Evolutionary conservation across 2,797 vertebrate species (phyloP).

Genomic region (Nyctalus aviator): DNA sequence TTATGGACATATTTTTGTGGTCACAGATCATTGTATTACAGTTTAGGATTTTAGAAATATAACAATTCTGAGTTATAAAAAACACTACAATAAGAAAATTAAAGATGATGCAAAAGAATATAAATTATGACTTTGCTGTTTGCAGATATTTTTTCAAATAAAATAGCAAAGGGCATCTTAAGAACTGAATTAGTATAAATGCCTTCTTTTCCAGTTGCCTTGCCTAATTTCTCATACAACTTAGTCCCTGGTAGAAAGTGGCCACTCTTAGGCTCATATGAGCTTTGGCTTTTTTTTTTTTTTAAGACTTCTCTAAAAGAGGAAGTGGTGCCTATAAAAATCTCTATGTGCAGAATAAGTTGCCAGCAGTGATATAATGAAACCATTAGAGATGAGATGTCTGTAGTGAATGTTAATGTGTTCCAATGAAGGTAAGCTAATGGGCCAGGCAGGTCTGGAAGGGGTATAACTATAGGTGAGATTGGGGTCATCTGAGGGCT

Average conservation of each 20-base stretch:
- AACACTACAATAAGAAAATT: constrained; percentile 26
- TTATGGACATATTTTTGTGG: background rate
- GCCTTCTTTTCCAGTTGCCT: background rate
- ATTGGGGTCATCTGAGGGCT: background rate
- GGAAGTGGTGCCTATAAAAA: background rate
- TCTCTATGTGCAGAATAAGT: background rate
- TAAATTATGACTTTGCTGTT: constrained; percentile 18
- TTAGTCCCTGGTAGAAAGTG: background rate
- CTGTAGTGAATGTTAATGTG: background rate
- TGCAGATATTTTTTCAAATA: constrained; percentile 9
- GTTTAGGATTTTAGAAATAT: constrained; percentile 19
- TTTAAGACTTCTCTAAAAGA: background rate
- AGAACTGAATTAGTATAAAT: background rate
- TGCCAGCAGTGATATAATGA: background rate
- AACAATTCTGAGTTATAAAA: background rate
- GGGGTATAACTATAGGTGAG: background rate
- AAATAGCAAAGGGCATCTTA: background rate
- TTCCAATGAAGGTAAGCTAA: background rate
- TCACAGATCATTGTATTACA: background rate
- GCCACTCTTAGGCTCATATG: background rate
- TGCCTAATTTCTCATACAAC: background rate
- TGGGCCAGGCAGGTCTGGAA: background rate
- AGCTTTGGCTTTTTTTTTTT: background rate
- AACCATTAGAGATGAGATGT: background rate
- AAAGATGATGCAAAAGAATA: background rate